Evolutionary conservation across 2,797 vertebrate genomes (phyloP).

Genomic region (Arctocebus calabarensis): DNA sequence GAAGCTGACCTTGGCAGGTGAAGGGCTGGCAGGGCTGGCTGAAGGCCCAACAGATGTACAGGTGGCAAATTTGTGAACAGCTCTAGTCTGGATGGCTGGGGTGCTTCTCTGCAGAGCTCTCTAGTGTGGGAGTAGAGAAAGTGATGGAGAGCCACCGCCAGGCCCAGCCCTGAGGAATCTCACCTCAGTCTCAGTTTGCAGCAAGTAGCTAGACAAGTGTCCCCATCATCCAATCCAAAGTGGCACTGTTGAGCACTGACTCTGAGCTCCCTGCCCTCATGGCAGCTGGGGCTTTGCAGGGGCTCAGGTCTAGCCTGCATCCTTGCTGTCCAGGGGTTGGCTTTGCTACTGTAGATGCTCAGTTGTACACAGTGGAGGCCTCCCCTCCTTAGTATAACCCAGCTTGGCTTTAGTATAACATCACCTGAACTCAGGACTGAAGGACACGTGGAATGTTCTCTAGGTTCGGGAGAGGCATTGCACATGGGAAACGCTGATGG

Average conservation of each 20-base stretch:
- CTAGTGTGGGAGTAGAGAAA: background rate
- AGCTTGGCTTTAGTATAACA: background rate
- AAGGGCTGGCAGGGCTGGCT: background rate
- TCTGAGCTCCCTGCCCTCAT: background rate
- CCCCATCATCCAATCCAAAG: background rate
- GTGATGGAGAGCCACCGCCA: background rate
- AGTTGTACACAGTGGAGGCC: accelerated
- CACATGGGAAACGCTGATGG: background rate
- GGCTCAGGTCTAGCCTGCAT: background rate
- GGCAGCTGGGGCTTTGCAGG: background rate
- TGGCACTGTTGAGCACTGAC: background rate
- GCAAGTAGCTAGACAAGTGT: background rate
- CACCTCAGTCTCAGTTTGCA: background rate
- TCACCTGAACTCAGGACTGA: background rate
- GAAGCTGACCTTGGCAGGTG: background rate
- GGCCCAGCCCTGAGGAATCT: background rate
- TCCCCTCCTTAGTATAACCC: background rate
- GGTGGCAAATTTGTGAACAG: background rate
- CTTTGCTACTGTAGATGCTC: constrained; percentile 1
- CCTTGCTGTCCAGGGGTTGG: background rate
- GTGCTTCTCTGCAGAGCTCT: background rate
- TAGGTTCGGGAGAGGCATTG: background rate
- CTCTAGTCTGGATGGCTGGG: background rate
- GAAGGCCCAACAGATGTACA: background rate
- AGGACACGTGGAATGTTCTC: background rate